Evolutionary conservation across 2,888 invertebrate genomes (phyloP), one percentile per base, ranked within the genome.

Genomic region (Hypercompe scribonia): DNA sequence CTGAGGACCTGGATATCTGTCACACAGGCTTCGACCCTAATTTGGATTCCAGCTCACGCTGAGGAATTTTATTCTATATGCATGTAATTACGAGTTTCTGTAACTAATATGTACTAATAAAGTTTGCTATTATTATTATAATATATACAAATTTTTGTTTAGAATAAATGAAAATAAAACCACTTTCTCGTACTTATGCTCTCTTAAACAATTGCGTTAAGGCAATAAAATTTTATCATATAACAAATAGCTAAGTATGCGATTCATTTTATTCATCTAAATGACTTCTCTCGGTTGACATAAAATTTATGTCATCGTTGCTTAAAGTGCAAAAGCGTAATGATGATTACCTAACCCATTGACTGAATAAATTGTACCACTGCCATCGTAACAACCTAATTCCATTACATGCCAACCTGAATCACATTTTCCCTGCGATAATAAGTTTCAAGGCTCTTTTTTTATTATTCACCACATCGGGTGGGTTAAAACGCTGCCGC

Each of bases 401-500:
- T 36, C 42, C 13, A 39, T 65, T 65, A 77, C 72, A 54, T n/a
- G 7, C 50, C 50, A 50, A 24, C 50, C 50, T 73, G 34, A 72
- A 82, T 80, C 73, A 72, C 72, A 84, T 39, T 64, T 78, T 78
- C 68, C 63, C 36, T 64, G 64, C 67, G 66, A 61, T 75, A 78
- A 84, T 75, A 69, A 50, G n/a, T 68, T 15, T 33, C 50, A 68
- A n/a, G 2, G 68, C 54, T 70, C 75, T 74, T 79, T 84, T 78
- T 84, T 75, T 73, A 68, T 65, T 50, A 72, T 73, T 78, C 73
- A 31, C 15, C 42, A 46, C 64, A 71, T 65, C 69, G 54, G 70
- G 63, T 74, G 69, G 65, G 82, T 67, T 61, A 68, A 76, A 81
- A 81, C 76, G 77, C 74, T 78, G 67, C 79, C 77, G 76, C 79